These are phyloP conservation scores for Idaea dimidiata DNA, from an alignment of 2,888 invertebrate genomes.

Conservation along the genomic window DNA sequence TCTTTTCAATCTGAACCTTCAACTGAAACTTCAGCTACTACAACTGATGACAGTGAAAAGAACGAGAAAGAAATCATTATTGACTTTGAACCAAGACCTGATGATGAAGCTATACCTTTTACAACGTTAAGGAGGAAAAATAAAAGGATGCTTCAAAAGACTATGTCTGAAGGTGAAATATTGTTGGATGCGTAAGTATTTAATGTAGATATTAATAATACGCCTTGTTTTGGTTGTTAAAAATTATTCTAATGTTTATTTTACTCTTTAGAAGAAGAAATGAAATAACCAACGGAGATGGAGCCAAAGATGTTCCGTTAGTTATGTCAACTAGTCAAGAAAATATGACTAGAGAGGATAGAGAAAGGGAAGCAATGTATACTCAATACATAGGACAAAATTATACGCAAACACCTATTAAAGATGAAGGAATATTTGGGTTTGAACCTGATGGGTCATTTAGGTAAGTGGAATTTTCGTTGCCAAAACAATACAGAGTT, in stretches of 20 bases:
- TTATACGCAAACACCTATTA: conserved; percentile 80
- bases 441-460: conserved; percentile 76
- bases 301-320: conserved; percentile 71
- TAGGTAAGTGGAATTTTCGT: conserved; percentile 49
- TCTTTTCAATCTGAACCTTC: conserved; percentile 78
- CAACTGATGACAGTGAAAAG: conserved; percentile 79
- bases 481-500: background rate
- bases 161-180: conserved; percentile 90
- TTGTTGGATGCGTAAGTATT: conserved; percentile 79
- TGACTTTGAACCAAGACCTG: conserved; percentile 90
- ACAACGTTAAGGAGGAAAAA: conserved; percentile 76
- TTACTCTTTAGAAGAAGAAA: conserved; percentile 64
- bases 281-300: conserved; percentile 68
- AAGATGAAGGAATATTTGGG: conserved; percentile 81
- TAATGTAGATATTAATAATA: background rate
- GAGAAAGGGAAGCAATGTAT: conserved; percentile 69
- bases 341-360: conserved; percentile 78
- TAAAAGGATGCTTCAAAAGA: conserved; percentile 84
- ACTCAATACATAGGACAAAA: conserved; percentile 67
- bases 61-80: conserved; percentile 91
- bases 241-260: conserved; percentile 3
- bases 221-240: background rate
- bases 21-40: conserved; percentile 75
- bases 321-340: conserved; percentile 83
- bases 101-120: conserved; percentile 83